Base-by-base conservation (phyloP, 1,140 invertebrate species). In the Heliconius congener region DNA sequence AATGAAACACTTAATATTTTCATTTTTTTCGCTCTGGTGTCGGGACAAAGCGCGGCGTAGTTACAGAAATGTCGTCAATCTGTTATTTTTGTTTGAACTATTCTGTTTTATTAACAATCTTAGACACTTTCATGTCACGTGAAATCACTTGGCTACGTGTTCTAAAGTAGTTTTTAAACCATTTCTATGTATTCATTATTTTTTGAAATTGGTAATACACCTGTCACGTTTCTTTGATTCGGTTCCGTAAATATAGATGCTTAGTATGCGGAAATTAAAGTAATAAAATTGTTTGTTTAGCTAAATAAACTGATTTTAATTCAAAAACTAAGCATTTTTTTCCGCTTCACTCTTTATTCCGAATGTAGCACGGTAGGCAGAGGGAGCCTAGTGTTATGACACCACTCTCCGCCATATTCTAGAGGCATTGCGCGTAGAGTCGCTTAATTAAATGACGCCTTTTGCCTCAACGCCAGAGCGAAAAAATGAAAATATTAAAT, bases 71-170 rank as follows among this genome's bases (percentile, higher is more conserved):
- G 18, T 39, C 71, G 71, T 37, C 57, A 66, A 66, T 27, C 3
- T 1, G 9, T 39, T 71, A 18, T 37, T 37, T 37, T 39, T 72
- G 2, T 72, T 19, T 55, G 34, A 74, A 42, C 18, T 57, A 60
- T 57, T 57, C 19, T 57, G 42, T 74, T 23, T 57, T 39, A 37
- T 46, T 74, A 52, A 74, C 55, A 30, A 60, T 74, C 57, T 60
- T 13, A 57, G 52, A 37, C 30, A 74, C 50, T 60, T 37, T 19
- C 73, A 39, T 37, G 13, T 74, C 19, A 30, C 52, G 50, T 74
- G 30, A 57, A 57, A 57, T 74, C 3, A 57, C 30, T 57, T 74
- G 73, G 73, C 73, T 52, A n/a, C 30, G 3, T 74, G 27, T 16
- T 9, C 34, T 71, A 37, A 71, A 71, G 70, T 71, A 34, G 13